Evolutionary conservation across 2,888 invertebrate genomes (phyloP), one percentile per base, ranked within the genome.

Genomic region (Netelia virgata): DNA sequence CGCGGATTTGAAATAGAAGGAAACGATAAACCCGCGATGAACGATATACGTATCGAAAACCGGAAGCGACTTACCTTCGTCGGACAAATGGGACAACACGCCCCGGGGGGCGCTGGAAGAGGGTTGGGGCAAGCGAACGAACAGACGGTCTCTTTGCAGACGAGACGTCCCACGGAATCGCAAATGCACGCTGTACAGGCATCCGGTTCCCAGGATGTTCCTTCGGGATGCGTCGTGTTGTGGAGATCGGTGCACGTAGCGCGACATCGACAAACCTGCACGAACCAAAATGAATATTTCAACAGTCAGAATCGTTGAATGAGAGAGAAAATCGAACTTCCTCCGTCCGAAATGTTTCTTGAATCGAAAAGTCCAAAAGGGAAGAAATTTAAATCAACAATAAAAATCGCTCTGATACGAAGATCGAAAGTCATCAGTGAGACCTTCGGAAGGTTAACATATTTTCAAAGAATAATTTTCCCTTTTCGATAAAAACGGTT

Each of bases 41-140:
- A 57, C 20, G 16, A 55, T 16, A n/a, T 18, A 63, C 16, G 66
- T 53, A 72, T 61, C 9, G 36, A 23, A 0, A 68, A 28, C 28
- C 63, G 41, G 55, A 66, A 70, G 53, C 16, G 69, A 86, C 88
- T 91, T 85, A 93, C 93, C 88, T 88, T 87, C 64, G 91, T 89
- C 23, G 91, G 91, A 86, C 93, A 93, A 82, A 90, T 79, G 47
- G 92, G 92, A 84, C 93, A 93, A 86, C 93, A 93, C 72, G 88
- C 87, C 74, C 91, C 92, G 1, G 88, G 88, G 63, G 89, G 86
- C 73, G 92, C 90, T 53, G 93, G 92, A 61, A 87, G 69, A 11
- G 92, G 91, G 81, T 92, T 88, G 86, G 80, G 83, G 84, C 93
- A 93, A 57, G 90, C 91, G 28, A 91, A 88, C 76, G 91, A 91